phyloP scores from a whole-genome alignment of 2,888 invertebrate species.

The Nowickia ferox region DNA sequence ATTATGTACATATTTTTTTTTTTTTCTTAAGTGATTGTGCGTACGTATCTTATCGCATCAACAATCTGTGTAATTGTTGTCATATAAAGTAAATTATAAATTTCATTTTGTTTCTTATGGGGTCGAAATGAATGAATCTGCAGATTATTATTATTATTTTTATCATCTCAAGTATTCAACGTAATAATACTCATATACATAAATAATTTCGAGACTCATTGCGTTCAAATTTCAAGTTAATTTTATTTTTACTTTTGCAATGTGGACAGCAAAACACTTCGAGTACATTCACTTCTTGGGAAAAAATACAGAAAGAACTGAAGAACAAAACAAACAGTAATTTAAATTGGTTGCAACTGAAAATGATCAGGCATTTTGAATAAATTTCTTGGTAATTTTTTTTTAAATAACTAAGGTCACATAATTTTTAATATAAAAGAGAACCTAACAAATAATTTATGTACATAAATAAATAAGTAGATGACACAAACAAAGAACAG shows the following conservation, averaged over 20 bases:
- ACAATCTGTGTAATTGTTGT: constrained; percentile 40
- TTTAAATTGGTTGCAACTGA: not conserved
- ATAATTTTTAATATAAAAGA: too few relatives aligned
- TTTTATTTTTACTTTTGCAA: constrained; percentile 14
- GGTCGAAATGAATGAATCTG: not conserved
- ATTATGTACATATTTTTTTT: not conserved
- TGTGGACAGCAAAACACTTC: constrained; percentile 12
- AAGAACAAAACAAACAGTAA: not conserved
- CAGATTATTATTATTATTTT: constrained; percentile 13
- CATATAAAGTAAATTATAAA: constrained; percentile 18
- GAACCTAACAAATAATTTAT: too few relatives aligned
- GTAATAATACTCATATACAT: not conserved
- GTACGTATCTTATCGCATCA: constrained; percentile 46
- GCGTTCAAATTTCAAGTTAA: not conserved
- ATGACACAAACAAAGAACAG: too few relatives aligned
- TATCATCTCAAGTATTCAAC: not conserved
- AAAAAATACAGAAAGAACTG: not conserved
- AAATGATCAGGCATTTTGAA: not conserved
- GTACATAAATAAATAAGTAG: too few relatives aligned
- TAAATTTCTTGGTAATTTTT: not conserved
- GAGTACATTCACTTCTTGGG: constrained; percentile 25
- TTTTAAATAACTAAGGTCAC: not conserved
- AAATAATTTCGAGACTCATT: not conserved
- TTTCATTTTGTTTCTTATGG: constrained; percentile 20
- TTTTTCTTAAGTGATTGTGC: not conserved